Evolutionary conservation across 2,888 invertebrate species (phyloP), one percentile per base, ranked within the genome.

Genomic region (Drosophila picticornis): DNA sequence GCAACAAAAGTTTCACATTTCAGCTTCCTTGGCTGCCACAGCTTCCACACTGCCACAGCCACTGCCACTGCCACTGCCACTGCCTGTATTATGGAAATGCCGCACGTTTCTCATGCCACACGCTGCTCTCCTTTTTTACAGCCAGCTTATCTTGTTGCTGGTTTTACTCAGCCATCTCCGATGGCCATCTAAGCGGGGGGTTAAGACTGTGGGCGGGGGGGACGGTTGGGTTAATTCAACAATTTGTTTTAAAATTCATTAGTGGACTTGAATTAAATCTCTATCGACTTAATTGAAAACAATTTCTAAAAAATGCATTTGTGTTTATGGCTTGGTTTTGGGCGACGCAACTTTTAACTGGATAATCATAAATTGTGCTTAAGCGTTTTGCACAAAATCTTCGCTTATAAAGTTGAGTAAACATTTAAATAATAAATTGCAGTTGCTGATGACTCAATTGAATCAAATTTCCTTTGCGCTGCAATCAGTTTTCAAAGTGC

Each of bases 61-160:
- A 46, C 43, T 57, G 53, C 70, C 61, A 48, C 50, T 57, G 53
- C 70, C 61, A 48, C 50, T 50, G 70, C 75, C 48, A 48, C 48
- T 34, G 53, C 16, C 34, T 25, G 50, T 68, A 72, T 76, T 79
- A 80, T 76, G 81, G 62, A 80, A 80, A 79, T 79, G 72, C 78
- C 77, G 72, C 81, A 72, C 78, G 81, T 76, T 61, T 65, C 32
- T 36, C 32, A 78, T 78, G 72, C 78, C 76, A 67, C 80, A 76
- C 78, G 80, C 32, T 34, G 29, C 22, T 19, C n/a, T 9, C 25
- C 31, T 25, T 60, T 58, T 36, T 55, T 22, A 46, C 25, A 46
- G 46, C 46, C 46, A 22, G 67, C 62, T 80, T 66, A 63, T 78
- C 78, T 77, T 78, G 78, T 78, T 78, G 80, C 78, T 78, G 60